These are phyloP conservation scores for Colius striatus DNA, from an alignment of 2,113 vertebrate species.

Conservation along the genomic window DNA sequence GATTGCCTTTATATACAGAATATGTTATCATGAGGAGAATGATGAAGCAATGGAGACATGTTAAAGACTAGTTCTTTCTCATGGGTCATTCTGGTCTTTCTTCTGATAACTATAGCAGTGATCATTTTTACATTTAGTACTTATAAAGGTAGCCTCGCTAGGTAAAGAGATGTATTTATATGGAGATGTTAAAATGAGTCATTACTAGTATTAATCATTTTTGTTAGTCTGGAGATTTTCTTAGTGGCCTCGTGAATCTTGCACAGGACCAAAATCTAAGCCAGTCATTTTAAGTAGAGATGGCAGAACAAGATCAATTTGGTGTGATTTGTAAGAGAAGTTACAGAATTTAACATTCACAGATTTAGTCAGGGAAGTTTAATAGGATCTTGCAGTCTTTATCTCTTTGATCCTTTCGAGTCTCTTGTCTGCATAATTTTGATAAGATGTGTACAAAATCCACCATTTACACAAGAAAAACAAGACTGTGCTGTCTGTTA, in stretches of 20 bases:
- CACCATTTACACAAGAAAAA: neutral
- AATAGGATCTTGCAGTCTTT: neutral
- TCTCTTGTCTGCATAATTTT: neutral
- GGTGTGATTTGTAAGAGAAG: neutral
- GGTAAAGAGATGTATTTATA: neutral
- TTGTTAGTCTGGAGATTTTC: neutral
- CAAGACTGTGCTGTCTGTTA: neutral
- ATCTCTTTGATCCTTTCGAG: neutral
- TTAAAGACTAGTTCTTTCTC: neutral
- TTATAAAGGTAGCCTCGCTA: neutral
- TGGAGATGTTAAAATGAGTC: neutral
- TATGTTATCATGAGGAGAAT: neutral
- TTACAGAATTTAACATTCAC: neutral
- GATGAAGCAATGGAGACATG: neutral
- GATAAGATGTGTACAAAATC: neutral
- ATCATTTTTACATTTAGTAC: neutral
- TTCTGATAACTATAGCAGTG: neutral
- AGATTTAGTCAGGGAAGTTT: neutral
- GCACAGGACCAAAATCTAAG: neutral
- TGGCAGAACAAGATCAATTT: neutral
- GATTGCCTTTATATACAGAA: neutral
- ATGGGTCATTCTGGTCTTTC: accelerated
- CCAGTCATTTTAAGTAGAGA: neutral
- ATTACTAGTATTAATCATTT: neutral
- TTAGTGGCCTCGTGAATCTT: neutral